Conservation (phyloP, 2,113 vertebrate genomes). For the Axis porcinus region DNA sequence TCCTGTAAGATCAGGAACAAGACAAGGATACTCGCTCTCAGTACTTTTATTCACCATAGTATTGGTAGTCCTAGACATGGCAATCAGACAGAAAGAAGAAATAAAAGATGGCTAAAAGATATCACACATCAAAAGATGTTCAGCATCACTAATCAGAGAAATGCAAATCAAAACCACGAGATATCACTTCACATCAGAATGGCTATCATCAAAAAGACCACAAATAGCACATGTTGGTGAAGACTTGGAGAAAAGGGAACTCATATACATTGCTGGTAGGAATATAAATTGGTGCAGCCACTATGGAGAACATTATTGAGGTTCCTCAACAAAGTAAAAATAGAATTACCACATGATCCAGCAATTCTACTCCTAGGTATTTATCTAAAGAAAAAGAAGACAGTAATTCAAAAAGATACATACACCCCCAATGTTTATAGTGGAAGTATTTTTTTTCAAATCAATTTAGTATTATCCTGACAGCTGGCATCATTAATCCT, state of each 20-base stretch:
- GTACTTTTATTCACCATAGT: neutral
- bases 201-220: neutral
- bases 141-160: neutral
- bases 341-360: neutral
- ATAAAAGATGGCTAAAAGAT: neutral
- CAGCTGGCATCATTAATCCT: slow-evolving; percentile 72
- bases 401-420: neutral
- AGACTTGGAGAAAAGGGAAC: neutral
- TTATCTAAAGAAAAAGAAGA: neutral
- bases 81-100: neutral
- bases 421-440: neutral
- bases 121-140: neutral
- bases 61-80: neutral
- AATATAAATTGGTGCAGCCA: neutral
- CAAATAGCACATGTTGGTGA: neutral
- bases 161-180: neutral
- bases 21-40: neutral
- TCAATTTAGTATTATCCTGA: slow-evolving; percentile 69
- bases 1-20: neutral
- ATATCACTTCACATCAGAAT: neutral
- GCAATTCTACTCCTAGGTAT: neutral
- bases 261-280: neutral
- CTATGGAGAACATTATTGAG: neutral
- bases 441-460: slow-evolving; percentile 23
- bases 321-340: neutral